phyloP scores from a whole-genome alignment of 2,888 invertebrate genomes.

The Drosophila anomalipes region DNA sequence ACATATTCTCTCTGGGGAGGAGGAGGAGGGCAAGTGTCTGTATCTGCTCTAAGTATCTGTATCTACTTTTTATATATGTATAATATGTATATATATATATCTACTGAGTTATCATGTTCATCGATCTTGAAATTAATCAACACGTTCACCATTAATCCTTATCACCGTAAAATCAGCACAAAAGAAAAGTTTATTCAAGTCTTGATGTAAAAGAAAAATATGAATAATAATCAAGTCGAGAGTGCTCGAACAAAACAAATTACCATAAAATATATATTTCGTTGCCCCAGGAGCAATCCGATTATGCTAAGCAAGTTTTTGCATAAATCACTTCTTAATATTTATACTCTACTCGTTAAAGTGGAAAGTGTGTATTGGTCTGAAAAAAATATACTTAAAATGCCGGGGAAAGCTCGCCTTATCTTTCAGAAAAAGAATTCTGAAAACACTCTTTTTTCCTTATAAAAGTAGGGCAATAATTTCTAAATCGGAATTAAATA shows the following conservation, averaged over 20 bases:
- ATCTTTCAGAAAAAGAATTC: background rate
- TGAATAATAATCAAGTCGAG: constrained; percentile 4
- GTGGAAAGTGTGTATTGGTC: background rate
- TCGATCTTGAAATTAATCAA: constrained; percentile 10
- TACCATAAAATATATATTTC: constrained; percentile 1
- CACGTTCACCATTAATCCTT: constrained; percentile 4
- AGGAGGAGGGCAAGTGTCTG: background rate
- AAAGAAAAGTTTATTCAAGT: background rate
- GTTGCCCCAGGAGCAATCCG: constrained; percentile 2
- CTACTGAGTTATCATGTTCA: background rate
- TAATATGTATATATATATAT: background rate
- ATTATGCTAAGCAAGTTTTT: constrained; percentile 4
- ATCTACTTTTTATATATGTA: background rate
- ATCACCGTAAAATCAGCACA: background rate
- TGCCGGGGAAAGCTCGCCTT: background rate
- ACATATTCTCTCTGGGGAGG: background rate
- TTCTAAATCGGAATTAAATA: background rate
- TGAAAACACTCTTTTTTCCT: background rate
- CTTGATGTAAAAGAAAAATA: background rate
- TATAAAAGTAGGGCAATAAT: background rate
- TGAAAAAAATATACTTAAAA: background rate
- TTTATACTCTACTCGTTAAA: background rate
- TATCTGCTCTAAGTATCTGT: constrained; percentile 3
- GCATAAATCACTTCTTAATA: constrained; percentile 1
- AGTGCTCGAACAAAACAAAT: background rate